phyloP scores from a whole-genome alignment of 2,113 vertebrate genomes.

The Sprattus sprattus region DNA sequence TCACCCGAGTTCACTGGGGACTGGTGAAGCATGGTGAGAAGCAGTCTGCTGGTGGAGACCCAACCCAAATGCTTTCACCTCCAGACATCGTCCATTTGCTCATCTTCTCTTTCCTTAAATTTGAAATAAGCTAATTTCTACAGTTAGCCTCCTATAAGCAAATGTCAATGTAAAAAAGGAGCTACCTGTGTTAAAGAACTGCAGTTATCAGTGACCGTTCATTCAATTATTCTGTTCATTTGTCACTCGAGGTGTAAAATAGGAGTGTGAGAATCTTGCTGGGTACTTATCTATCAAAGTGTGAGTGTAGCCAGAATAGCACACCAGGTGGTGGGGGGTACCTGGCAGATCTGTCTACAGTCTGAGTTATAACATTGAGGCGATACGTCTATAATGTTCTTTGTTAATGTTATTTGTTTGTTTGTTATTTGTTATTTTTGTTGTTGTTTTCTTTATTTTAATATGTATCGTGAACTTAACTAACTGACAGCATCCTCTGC shows the following conservation, averaged over 20 bases:
- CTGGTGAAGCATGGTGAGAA: not conserved
- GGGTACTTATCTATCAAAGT: slow-evolving; percentile 38
- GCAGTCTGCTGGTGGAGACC: not conserved
- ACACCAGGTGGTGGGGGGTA: slow-evolving; percentile 13
- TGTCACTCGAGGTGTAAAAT: slow-evolving; percentile 41
- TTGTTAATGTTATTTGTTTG: not conserved
- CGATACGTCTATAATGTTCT: not conserved
- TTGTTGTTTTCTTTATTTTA: not conserved
- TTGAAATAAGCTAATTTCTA: not conserved
- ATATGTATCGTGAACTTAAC: not conserved
- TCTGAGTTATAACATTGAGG: not conserved
- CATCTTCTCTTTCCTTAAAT: no score
- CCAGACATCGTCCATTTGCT: not conserved
- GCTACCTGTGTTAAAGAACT: not conserved
- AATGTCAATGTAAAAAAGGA: not conserved
- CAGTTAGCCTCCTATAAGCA: not conserved
- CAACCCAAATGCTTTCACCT: not conserved
- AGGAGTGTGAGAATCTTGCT: slow-evolving; percentile 43
- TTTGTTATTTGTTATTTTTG: not conserved
- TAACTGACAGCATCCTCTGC: not conserved
- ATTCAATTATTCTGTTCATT: slow-evolving; percentile 15
- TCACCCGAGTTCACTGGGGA: not conserved
- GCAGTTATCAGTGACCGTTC: not conserved
- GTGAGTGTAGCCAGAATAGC: slow-evolving; percentile 35
- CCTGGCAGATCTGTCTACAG: not conserved